phyloP scores from a whole-genome alignment of 2,113 vertebrate species.

The Nothobranchius kuhntae region DNA sequence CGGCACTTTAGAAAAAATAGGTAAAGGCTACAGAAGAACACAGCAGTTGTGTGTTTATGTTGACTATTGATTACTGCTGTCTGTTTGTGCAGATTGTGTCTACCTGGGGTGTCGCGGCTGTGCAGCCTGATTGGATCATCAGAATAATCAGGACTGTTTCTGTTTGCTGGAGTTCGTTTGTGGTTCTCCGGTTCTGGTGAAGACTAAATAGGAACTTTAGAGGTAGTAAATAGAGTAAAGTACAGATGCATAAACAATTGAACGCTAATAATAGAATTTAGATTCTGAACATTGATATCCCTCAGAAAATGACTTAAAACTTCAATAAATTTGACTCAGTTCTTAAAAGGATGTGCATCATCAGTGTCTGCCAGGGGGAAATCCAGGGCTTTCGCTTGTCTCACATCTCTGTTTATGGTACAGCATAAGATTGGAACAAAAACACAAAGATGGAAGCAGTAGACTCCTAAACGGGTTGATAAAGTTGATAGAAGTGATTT shows the following conservation, averaged over 20 bases:
- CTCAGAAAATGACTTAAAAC: too few species aligned
- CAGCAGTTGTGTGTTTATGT: conserved; percentile 43
- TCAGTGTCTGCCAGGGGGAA: too few species aligned
- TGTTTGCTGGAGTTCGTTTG: conserved; percentile 18
- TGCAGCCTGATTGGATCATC: conserved; percentile 34
- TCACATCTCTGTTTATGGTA: background rate
- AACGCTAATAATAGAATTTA: too few species aligned
- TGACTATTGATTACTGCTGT: conserved; percentile 55
- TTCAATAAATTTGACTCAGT: too few species aligned
- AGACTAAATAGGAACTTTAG: conserved; percentile 5
- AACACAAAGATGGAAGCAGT: too few species aligned
- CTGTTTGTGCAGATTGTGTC: conserved; percentile 48
- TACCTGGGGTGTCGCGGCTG: conserved; percentile 26
- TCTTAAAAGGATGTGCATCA: too few species aligned
- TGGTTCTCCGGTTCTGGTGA: conserved; percentile 7
- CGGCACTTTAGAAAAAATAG: conserved; percentile 38
- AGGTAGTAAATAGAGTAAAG: background rate
- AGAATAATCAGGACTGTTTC: conserved; percentile 24
- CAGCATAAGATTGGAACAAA: background rate
- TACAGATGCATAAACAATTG: background rate
- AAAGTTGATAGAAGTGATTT: too few species aligned
- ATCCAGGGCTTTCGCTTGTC: background rate
- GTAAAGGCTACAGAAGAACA: conserved; percentile 37
- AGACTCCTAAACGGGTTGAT: too few species aligned
- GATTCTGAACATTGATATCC: too few species aligned